phyloP scores from a whole-genome alignment of 2,797 vertebrate species.

The Coreius guichenoti region DNA sequence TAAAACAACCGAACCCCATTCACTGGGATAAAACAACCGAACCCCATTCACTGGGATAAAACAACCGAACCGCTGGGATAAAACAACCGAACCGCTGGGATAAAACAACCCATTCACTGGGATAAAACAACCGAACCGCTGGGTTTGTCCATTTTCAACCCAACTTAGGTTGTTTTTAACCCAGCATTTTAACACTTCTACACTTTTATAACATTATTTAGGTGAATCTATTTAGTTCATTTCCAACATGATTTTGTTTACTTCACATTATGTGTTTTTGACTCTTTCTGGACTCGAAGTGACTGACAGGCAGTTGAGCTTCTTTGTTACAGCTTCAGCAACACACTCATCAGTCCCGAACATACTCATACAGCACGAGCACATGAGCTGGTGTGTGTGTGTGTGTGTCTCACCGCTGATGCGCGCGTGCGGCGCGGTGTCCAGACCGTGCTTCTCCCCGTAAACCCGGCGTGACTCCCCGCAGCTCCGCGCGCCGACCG shows the following conservation, averaged over 20 bases:
- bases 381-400: background rate
- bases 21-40: too few species aligned
- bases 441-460: conserved; percentile 83
- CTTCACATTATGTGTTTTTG: background rate
- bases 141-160: too few species aligned
- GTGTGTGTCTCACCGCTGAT: conserved; percentile 82
- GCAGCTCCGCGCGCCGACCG: conserved; percentile 81
- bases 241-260: background rate
- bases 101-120: too few species aligned
- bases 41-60: too few species aligned
- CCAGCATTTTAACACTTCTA: too few species aligned
- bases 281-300: background rate
- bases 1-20: too few species aligned
- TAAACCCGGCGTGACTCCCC: conserved; percentile 86
- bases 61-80: too few species aligned
- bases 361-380: too few species aligned
- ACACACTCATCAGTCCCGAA: background rate
- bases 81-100: too few species aligned
- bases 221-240: conserved; percentile 80
- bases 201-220: conserved; percentile 67
- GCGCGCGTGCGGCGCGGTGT: conserved; percentile 81
- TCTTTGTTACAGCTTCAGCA: background rate
- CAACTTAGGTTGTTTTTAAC: too few species aligned
- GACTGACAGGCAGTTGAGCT: background rate
- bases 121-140: too few species aligned